Evolutionary conservation across 2,888 invertebrate genomes (phyloP).

Genomic region (Pilophorus perplexus): DNA sequence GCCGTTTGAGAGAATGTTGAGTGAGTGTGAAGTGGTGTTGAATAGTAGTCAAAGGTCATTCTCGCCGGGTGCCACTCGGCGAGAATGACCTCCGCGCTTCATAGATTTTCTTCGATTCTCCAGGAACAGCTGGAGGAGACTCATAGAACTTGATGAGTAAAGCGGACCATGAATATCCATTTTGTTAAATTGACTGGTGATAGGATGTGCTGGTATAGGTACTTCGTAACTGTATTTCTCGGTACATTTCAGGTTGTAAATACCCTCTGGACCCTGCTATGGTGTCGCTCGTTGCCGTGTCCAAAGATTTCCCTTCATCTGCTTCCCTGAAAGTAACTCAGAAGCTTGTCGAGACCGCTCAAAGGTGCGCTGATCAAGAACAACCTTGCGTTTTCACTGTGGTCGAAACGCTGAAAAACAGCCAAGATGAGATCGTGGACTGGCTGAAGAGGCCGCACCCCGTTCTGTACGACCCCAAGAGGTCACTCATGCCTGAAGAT

Average conservation of each 20-base stretch:
- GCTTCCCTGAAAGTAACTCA: conserved; percentile 65
- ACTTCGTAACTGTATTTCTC: too few relatives aligned
- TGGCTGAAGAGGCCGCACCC: conserved; percentile 56
- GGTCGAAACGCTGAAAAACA: conserved; percentile 64
- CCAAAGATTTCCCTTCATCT: conserved; percentile 60
- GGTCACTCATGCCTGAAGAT: conserved; percentile 33
- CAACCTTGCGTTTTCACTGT: conserved; percentile 71
- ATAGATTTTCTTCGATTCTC: too few relatives aligned
- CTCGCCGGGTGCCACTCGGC: too few relatives aligned
- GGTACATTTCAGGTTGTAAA: conserved; percentile 57
- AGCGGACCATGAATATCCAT: too few relatives aligned
- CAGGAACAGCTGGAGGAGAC: too few relatives aligned
- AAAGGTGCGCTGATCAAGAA: conserved; percentile 63
- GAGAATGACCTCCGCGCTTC: too few relatives aligned
- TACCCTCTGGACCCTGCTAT: conserved; percentile 75
- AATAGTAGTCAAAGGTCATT: too few relatives aligned
- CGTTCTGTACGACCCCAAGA: conserved; percentile 42
- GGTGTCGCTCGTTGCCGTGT: conserved; percentile 65
- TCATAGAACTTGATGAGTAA: too few relatives aligned
- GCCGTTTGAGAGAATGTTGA: too few relatives aligned
- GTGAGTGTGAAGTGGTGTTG: too few relatives aligned
- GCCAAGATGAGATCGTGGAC: conserved; percentile 61
- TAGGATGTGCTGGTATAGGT: too few relatives aligned
- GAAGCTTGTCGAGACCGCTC: conserved; percentile 67
- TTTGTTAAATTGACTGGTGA: too few relatives aligned